Evolutionary conservation across 2,888 invertebrate genomes (phyloP).

Genomic region (Augiades crinisus): DNA sequence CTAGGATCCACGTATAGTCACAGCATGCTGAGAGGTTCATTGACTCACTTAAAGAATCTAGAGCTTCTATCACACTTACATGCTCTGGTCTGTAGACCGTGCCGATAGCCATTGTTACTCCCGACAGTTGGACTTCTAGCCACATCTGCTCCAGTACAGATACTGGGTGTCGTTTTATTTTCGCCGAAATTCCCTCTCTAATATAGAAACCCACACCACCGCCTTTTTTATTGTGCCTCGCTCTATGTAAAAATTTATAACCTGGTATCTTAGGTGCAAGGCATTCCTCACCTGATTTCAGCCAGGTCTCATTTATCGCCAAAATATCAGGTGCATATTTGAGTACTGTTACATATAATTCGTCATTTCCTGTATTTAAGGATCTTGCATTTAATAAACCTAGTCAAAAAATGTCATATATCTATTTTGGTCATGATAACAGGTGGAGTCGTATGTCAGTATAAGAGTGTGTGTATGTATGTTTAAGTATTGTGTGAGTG

Average conservation of each 20-base stretch:
- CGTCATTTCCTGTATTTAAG: conserved; percentile 19
- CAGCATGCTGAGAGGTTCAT: neutral
- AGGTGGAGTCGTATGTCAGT: too few relatives aligned
- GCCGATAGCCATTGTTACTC: neutral
- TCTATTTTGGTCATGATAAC: too few relatives aligned
- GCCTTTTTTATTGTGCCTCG: conserved; percentile 17
- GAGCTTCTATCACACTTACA: neutral
- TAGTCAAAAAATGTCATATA: neutral
- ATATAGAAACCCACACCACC: conserved; percentile 19
- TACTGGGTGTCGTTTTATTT: neutral
- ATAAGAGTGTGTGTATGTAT: too few relatives aligned
- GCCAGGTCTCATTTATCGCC: conserved; percentile 27
- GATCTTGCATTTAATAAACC: neutral
- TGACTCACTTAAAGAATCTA: neutral
- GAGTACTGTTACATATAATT: conserved; percentile 2
- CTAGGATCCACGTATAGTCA: neutral
- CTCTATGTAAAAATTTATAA: conserved; percentile 18
- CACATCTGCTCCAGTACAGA: neutral
- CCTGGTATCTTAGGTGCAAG: conserved; percentile 8
- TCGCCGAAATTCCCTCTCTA: conserved; percentile 16
- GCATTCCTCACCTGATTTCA: conserved; percentile 18
- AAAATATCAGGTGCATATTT: conserved; percentile 23
- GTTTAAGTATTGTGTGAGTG: too few relatives aligned
- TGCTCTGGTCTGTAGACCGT: neutral
- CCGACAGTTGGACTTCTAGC: neutral